Evolutionary conservation across 2,888 invertebrate species (phyloP), one percentile per base, ranked within the genome.

Genomic region (Eilema sororculum): DNA sequence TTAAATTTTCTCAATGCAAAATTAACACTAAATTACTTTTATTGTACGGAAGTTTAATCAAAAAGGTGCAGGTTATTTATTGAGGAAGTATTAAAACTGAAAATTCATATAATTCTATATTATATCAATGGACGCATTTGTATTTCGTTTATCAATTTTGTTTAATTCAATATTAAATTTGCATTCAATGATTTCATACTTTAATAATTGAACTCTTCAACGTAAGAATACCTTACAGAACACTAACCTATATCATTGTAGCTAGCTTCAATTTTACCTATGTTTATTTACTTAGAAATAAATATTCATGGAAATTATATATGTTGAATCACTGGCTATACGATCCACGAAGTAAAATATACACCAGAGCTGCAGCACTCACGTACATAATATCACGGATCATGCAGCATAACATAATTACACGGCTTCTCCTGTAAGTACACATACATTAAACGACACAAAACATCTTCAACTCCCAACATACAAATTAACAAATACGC

Each of bases 401-500:
- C 52, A 52, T 52, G n/a, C 46, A 46, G 46, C 16, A 52, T 52
- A 8, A n/a, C 20, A 20, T 52, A 52, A 52, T 52, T 52, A 52
- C n/a, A n/a, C n/a, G 8, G 8, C 52, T 52, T n/a, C 9, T n/a
- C 52, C n/a, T 52, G 52, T 41, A 41, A 16, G 41, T 52, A 52
- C 46, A 20, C 20, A 20, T 20, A 24, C 24, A 58, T 25, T 25
- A 28, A 58, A 25, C 25, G 28, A 58, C 25, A 58, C 58, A 16
- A 58, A 58, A 58, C 58, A 58, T 25, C 52, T 58, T 65, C 37
- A 65, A 65, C 65, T 65, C 65, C n/a, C 25, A 20, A 25, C 24
- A 37, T 57, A 58, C 64, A 56, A 65, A 65, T 65, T 33, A 66
- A 59, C 59, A 66, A 66, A 66, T 59, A 25, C 66, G 41, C 41